These are phyloP conservation scores for Laupala kohalensis DNA, from an alignment of 1,140 invertebrate genomes.

Conservation along the genomic window DNA sequence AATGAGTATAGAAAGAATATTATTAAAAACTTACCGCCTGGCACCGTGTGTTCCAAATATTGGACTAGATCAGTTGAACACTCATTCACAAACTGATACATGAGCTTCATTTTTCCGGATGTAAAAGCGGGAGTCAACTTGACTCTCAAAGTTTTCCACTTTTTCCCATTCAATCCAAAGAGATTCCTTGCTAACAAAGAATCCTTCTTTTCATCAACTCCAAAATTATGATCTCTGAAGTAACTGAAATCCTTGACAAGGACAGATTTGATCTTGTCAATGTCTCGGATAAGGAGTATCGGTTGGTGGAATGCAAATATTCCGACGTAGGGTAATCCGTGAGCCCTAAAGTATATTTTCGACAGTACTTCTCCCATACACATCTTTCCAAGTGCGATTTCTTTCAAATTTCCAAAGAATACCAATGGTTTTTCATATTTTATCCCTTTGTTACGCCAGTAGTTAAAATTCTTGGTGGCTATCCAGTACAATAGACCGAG, in stretches of 20 bases:
- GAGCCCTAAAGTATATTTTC: background rate
- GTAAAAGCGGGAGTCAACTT: background rate
- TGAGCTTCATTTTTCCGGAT: background rate
- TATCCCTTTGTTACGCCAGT: constrained; percentile 25
- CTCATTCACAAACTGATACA: background rate
- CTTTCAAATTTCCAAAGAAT: constrained; percentile 27
- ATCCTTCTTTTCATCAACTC: background rate
- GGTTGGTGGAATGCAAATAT: background rate
- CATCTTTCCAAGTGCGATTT: constrained; percentile 23
- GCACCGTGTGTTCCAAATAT: too few species aligned
- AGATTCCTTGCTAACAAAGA: background rate
- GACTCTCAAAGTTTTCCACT: background rate
- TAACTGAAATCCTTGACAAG: constrained; percentile 35
- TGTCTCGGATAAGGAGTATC: constrained; percentile 29
- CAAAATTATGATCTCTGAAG: constrained; percentile 27
- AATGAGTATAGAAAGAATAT: too few species aligned
- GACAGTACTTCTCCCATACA: background rate
- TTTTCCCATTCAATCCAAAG: background rate
- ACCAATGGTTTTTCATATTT: constrained; percentile 23
- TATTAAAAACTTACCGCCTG: too few species aligned
- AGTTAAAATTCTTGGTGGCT: constrained; percentile 15
- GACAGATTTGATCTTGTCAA: constrained; percentile 32
- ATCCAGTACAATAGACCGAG: background rate
- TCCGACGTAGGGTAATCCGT: background rate
- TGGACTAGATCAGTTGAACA: background rate